phyloP scores from a whole-genome alignment of 2,113 vertebrate genomes.

The Chelonoidis abingdonii region DNA sequence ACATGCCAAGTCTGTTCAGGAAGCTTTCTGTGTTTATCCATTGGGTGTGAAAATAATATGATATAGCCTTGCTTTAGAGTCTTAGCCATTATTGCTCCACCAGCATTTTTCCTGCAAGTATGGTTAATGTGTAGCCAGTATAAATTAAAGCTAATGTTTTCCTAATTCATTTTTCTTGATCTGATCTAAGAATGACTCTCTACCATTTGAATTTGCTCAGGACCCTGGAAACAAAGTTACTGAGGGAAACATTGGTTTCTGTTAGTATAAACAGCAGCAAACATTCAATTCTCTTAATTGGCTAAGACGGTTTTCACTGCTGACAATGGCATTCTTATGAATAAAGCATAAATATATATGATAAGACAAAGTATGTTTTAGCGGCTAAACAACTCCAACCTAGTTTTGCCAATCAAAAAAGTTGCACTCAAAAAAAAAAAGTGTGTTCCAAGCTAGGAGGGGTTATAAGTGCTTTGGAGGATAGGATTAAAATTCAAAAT shows the following conservation, averaged over 20 bases:
- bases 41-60: background rate
- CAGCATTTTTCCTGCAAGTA: slow-evolving; percentile 1
- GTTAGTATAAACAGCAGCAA: slow-evolving; percentile 47
- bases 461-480: too few species aligned
- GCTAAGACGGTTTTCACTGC: background rate
- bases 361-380: background rate
- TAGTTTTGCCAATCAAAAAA: background rate
- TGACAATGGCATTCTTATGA: background rate
- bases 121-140: background rate
- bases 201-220: slow-evolving; percentile 57
- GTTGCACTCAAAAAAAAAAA: background rate
- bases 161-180: slow-evolving; percentile 48
- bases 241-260: background rate
- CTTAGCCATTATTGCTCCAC: background rate
- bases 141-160: slow-evolving; percentile 31
- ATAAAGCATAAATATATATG: background rate
- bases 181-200: slow-evolving; percentile 54
- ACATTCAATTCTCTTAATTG: slow-evolving; percentile 39
- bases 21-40: background rate
- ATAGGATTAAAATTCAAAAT: too few species aligned
- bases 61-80: background rate
- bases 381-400: background rate
- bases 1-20: background rate
- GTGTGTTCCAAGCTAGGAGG: too few species aligned
- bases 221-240: slow-evolving; percentile 27